Base-by-base conservation (phyloP, 2,888 invertebrate genomes). In the Epiblema foenella region DNA sequence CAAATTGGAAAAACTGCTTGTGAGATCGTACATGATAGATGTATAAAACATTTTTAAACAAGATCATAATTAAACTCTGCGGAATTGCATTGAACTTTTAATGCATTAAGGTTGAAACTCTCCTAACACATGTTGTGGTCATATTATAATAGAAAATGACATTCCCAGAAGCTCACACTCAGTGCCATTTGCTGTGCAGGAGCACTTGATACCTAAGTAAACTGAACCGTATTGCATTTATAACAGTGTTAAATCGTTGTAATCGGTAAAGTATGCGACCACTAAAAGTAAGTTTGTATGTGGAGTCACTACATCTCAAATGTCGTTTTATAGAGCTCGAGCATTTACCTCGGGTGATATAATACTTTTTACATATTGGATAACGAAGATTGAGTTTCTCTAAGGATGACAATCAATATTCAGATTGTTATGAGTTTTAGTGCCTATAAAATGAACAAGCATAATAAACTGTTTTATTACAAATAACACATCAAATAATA, bases 291-390 rank as follows among this genome's bases (percentile, higher is more conserved):
- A 72, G 54, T 73, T 73, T 70, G 74, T 20, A n/a, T 18, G 64
- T 65, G 72, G 70, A 73, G 76, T 77, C 74, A 75, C 69, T 71
- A 74, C 68, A 71, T 64, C 71, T 73, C 73, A 67, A 73, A 73
- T 76, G 73, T 77, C 77, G 75, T 75, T 77, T 77, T 76, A 79
- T 77, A 77, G 76, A 74, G 73, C 73, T 73, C n/a, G 69, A 73
- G 73, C 76, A 74, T 77, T 77, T 76, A 76, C 74, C 49, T 67
- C 68, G 58, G 18, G 42, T 69, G 68, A 67, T 73, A 75, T 76
- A 75, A 71, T 73, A 72, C 68, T 67, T 52, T 59, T 69, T 70
- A 62, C 60, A 60, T 71, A 71, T 66, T 62, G 51, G 62, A 71
- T 67, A 67, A 71, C 71, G 71, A 62, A 73, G 69, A 73, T 75